Conservation (phyloP, 1,140 invertebrate genomes). For the Microplitis demolitor region DNA sequence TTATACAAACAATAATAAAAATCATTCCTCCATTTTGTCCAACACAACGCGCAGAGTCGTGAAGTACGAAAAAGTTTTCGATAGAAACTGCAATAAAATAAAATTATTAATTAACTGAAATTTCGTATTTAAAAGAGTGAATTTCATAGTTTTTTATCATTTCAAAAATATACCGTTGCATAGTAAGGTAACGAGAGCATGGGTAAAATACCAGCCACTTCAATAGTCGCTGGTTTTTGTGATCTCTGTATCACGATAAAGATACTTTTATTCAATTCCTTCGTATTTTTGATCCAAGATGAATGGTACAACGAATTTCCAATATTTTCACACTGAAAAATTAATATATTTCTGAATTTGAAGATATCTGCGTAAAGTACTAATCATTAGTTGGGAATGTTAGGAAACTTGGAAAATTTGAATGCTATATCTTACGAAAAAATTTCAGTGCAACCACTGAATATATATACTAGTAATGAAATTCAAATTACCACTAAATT, state of each 20-base stretch:
- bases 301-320: slow-evolving; percentile 24
- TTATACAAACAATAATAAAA: too few relatives aligned
- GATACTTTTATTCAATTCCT: slow-evolving; percentile 16
- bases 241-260: slow-evolving; percentile 26
- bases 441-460: too few relatives aligned
- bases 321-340: slow-evolving; percentile 22
- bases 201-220: slow-evolving; percentile 28
- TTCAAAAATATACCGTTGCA: slow-evolving; percentile 21
- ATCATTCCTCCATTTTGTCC: background rate
- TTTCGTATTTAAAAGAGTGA: too few relatives aligned
- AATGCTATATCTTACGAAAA: too few relatives aligned
- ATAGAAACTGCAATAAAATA: slow-evolving; percentile 33
- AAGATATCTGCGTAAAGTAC: too few relatives aligned
- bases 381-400: too few relatives aligned
- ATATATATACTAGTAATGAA: too few relatives aligned
- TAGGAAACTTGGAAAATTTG: too few relatives aligned
- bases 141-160: too few relatives aligned
- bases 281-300: slow-evolving; percentile 25
- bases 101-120: too few relatives aligned
- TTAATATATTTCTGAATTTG: too few relatives aligned
- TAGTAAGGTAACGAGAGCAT: slow-evolving; percentile 36
- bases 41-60: slow-evolving; percentile 19
- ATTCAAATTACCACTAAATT: too few relatives aligned
- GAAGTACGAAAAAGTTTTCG: slow-evolving; percentile 26
- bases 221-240: slow-evolving; percentile 26